Percentiles rank a stretch among this genome's conserved stretches.
phyloP scores from a whole-genome alignment of 2,888 invertebrate species.

The Trichogramma dendrolimi region DNA sequence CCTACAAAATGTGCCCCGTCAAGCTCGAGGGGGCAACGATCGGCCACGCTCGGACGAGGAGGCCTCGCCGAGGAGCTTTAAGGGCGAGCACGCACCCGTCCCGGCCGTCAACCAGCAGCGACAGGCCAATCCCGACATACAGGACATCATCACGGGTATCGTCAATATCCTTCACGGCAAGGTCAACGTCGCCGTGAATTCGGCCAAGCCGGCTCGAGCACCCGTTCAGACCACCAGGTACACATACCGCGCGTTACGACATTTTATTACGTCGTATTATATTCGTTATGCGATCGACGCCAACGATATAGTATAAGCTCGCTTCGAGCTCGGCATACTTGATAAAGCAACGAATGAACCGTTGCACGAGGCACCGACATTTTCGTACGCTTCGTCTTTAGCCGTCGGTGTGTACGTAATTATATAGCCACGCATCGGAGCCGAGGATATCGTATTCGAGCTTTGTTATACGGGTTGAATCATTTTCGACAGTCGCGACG shows the following conservation, averaged over 20 bases:
- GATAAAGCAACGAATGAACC: no score
- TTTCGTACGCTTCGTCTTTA: no score
- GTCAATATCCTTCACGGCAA: constrained; percentile 85
- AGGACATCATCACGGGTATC: constrained; percentile 85
- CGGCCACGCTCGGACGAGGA: constrained; percentile 41
- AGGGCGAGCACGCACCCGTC: constrained; percentile 38
- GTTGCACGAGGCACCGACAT: no score
- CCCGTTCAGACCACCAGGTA: constrained; percentile 56
- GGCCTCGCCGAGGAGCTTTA: constrained; percentile 44
- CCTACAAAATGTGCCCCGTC: constrained; percentile 32
- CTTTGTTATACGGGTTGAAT: no score
- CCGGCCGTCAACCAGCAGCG: constrained; percentile 41
- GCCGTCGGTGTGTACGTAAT: no score
- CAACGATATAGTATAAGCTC: no score
- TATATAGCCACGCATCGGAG: no score
- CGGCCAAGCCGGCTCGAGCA: constrained; percentile 61
- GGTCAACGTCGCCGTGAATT: constrained; percentile 78
- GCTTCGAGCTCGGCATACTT: no score
- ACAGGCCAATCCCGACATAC: constrained; percentile 73
- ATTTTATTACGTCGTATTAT: no score
- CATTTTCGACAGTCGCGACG: no score
- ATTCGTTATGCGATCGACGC: no score
- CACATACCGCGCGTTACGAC: neutral
- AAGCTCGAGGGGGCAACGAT: constrained; percentile 23
- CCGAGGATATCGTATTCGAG: no score